Evolutionary conservation across 1,140 invertebrate genomes (phyloP), one percentile per base, ranked within the genome.

Genomic region (Scaptomyza montana): DNA sequence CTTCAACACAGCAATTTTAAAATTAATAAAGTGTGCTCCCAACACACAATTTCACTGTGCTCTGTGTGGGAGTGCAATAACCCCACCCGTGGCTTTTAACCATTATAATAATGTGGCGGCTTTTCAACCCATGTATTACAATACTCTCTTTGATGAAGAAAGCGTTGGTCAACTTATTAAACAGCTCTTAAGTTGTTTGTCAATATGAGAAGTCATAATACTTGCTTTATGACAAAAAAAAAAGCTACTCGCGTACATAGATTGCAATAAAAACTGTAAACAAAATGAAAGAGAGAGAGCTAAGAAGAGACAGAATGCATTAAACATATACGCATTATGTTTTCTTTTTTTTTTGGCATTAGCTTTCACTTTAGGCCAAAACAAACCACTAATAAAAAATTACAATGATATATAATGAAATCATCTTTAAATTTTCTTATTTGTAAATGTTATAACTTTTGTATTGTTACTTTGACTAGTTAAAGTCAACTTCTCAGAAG

Each of bases 201-300:
- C 80, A 82, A 84, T 84, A 84, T 68, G 71, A 66, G 72, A 61
- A 65, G 72, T n/a, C 67, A 73, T 75, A 78, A 82, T 56, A 71
- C 70, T 64, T n/a, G 74, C 69, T 36, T 36, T 68, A 81, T 71
- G 75, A 67, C 3, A 75, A 68, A 77, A 36, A 36, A 75, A 68
- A 73, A 36, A 36, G 46, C 43, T 46, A 54, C 78, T 74, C 78
- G 77, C 74, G 68, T 78, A 47, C 25, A 25, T 6, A 5, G 6
- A 36, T 45, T 30, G 46, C 9, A 39, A 39, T 33, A 33, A 6
- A 6, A 33, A 30, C 0, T 5, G 28, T 30, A 12, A 8, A 12
- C 39, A 21, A 2, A 25, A 49, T 30, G 50, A 59, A n/a, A 25
- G 49, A n/a, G 43, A n/a, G 6, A 56, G 19, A 55, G 13, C 13